Conservation (phyloP, 2,797 vertebrate genomes). For the Vespertilio murinus region DNA sequence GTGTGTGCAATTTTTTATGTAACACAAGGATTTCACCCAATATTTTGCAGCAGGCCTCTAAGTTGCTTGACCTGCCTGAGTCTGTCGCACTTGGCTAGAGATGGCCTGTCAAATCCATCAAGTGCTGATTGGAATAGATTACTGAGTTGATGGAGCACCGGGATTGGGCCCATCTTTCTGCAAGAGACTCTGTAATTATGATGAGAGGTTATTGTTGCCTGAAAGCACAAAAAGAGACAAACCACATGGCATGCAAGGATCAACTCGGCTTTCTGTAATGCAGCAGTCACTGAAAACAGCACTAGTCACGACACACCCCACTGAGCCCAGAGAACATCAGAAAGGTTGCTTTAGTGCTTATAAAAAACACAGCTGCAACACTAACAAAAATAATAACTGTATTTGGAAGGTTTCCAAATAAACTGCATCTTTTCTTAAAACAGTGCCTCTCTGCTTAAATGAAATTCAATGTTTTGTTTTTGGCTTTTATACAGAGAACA, state of each 20-base stretch:
- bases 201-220: constrained; percentile 79
- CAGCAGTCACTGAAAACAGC: constrained; percentile 73
- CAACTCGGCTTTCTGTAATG: constrained; percentile 68
- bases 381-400: constrained; percentile 54
- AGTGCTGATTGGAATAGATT: constrained; percentile 82
- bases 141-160: constrained; percentile 77
- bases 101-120: constrained; percentile 82
- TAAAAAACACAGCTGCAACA: neutral
- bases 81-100: constrained; percentile 76
- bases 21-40: constrained; percentile 60
- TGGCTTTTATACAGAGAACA: neutral
- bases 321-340: constrained; percentile 35
- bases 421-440: constrained; percentile 23
- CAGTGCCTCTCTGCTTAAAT: neutral
- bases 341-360: constrained; percentile 26
- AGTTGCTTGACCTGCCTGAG: constrained; percentile 70
- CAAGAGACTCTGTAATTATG: constrained; percentile 77
- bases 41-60: constrained; percentile 18
- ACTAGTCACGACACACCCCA: neutral
- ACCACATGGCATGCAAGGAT: constrained; percentile 58
- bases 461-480: constrained; percentile 48
- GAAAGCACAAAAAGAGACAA: constrained; percentile 71
- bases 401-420: constrained; percentile 42
- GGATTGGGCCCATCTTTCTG: constrained; percentile 81
- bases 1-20: neutral